Evolutionary conservation across 2,113 vertebrate genomes (phyloP).

Genomic region (Podiceps cristatus): DNA sequence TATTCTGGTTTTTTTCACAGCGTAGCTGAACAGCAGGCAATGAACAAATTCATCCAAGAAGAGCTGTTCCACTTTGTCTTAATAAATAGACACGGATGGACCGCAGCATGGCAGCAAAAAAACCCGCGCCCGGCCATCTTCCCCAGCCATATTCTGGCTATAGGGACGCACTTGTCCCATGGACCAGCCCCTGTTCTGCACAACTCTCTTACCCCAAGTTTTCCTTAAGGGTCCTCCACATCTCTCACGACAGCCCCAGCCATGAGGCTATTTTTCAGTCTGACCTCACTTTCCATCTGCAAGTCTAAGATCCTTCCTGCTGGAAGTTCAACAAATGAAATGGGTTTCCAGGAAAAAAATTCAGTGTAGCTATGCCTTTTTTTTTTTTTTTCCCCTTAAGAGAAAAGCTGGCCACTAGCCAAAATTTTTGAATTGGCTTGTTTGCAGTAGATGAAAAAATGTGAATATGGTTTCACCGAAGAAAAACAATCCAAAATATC

Average conservation of each 20-base stretch:
- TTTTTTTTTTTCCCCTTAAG: neutral
- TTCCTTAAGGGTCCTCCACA: neutral
- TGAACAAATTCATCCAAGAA: neutral
- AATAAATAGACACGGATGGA: fast-evolving
- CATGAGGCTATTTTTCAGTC: neutral
- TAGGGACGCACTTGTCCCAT: neutral
- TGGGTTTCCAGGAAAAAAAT: constrained; percentile 8
- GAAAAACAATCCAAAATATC: neutral
- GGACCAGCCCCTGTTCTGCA: neutral
- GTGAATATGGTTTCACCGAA: neutral
- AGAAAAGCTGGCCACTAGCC: neutral
- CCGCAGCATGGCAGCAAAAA: fast-evolving
- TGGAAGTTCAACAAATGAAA: neutral
- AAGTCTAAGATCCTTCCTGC: constrained; percentile 6
- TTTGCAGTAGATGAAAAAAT: neutral
- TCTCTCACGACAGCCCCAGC: neutral
- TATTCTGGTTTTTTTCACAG: neutral
- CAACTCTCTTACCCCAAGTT: neutral
- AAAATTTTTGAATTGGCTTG: neutral
- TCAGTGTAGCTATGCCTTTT: neutral
- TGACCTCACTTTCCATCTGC: neutral
- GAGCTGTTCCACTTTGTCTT: neutral
- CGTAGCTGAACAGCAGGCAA: neutral
- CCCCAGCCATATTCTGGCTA: neutral
- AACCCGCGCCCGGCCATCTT: no score